Conservation (phyloP, 2,888 invertebrate genomes). For the Teinopalpus imperialis region DNA sequence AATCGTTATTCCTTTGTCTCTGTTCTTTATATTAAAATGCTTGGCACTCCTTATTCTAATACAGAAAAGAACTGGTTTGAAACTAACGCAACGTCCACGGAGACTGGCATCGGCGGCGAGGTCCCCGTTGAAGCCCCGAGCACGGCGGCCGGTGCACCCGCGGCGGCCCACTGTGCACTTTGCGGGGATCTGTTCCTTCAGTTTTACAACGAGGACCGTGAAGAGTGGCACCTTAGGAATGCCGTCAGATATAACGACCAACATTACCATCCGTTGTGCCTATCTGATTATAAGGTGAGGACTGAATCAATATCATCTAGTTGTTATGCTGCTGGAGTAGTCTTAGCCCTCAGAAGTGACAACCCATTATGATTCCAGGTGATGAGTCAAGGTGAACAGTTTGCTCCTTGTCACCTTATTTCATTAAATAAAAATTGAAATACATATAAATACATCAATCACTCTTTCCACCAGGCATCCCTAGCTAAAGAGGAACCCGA, state of each 20-base stretch:
- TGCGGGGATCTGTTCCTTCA: constrained; percentile 97
- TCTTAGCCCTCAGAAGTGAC: no score
- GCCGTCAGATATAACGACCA: constrained; percentile 89
- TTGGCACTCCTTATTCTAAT: no score
- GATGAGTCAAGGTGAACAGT: no score
- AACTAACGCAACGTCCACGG: constrained; percentile 55
- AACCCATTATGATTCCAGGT: no score
- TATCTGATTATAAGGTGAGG: constrained; percentile 92
- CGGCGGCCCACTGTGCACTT: constrained; percentile 89
- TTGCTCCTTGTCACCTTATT: no score
- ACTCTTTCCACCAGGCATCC: constrained; percentile 50
- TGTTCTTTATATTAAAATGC: no score
- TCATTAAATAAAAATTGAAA: no score
- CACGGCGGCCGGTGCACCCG: constrained; percentile 86
- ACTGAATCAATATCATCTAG: no score
- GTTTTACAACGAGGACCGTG: constrained; percentile 97
- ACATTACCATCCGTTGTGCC: constrained; percentile 94
- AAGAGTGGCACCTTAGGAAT: constrained; percentile 97
- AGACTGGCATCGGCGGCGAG: constrained; percentile 46
- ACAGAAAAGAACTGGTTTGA: constrained; percentile 95
- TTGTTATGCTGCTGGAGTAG: no score
- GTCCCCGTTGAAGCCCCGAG: constrained; percentile 80
- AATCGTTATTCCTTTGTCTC: no score
- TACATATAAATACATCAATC: no score
- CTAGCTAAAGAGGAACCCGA: constrained; percentile 54